Evolutionary conservation across 2,797 vertebrate genomes (phyloP).

Genomic region (Atherinosoma microstoma): DNA sequence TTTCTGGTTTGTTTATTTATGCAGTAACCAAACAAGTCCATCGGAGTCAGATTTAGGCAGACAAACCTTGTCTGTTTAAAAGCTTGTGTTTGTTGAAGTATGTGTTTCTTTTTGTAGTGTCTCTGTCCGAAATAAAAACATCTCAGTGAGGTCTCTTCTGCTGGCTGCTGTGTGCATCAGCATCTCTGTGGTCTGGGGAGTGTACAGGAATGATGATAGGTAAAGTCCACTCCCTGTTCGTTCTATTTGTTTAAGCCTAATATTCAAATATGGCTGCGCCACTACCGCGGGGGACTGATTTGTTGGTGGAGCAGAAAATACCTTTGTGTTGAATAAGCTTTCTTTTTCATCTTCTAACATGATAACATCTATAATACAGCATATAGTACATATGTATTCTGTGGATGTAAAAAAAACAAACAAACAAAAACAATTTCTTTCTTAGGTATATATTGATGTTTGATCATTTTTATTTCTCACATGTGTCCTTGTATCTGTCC

Average conservation of each 20-base stretch:
- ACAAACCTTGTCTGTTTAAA: neutral
- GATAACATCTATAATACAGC: too few species aligned
- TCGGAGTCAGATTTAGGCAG: neutral
- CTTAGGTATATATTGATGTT: neutral
- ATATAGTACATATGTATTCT: too few species aligned
- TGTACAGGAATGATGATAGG: slow-evolving; percentile 95
- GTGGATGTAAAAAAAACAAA: too few species aligned
- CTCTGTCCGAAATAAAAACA: slow-evolving; percentile 73
- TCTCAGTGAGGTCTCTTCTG: slow-evolving; percentile 89
- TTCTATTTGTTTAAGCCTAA: neutral
- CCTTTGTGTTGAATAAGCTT: slow-evolving; percentile 4
- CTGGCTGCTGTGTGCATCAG: slow-evolving; percentile 87
- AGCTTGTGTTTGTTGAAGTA: neutral
- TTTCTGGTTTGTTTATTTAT: too few species aligned
- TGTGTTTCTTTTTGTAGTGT: slow-evolving; percentile 78
- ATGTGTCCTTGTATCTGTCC: neutral
- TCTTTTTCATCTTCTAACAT: too few species aligned
- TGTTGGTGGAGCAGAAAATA: neutral
- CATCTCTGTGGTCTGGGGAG: slow-evolving; percentile 89
- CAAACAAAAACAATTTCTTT: neutral
- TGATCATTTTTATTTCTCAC: neutral
- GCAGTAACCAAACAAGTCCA: too few species aligned
- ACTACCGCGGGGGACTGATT: neutral
- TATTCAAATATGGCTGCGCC: neutral
- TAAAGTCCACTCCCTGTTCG: slow-evolving; percentile 57